Conservation (phyloP, 2,888 invertebrate genomes). For the Cepaea hortensis region DNA sequence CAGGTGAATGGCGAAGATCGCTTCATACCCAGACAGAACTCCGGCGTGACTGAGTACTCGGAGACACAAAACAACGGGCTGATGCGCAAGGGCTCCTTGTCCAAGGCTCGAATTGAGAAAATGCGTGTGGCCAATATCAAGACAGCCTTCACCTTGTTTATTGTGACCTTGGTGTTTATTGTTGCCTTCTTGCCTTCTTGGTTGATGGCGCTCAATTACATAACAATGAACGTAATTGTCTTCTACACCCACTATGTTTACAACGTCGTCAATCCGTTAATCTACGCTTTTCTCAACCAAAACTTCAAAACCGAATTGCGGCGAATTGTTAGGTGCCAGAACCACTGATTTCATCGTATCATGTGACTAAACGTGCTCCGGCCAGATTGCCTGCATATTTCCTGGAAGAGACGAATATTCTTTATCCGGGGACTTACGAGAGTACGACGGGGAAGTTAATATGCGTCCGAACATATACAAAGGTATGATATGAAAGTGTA, state of each 20-base stretch:
- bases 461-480: too few species aligned
- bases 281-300: conserved; percentile 53
- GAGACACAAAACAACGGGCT: conserved; percentile 42
- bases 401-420: too few species aligned
- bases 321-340: conserved; percentile 46
- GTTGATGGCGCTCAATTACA: conserved; percentile 69
- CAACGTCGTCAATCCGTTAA: conserved; percentile 66
- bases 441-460: too few species aligned
- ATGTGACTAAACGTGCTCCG: neutral
- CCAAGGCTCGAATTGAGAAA: conserved; percentile 56
- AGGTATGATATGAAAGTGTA: too few species aligned
- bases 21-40: conserved; percentile 32
- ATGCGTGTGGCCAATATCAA: conserved; percentile 72
- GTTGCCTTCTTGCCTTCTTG: conserved; percentile 74
- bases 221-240: conserved; percentile 66
- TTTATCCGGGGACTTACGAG: too few species aligned
- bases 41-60: conserved; percentile 15
- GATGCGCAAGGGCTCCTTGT: conserved; percentile 42
- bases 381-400: too few species aligned
- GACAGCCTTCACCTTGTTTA: conserved; percentile 75
- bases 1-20: conserved; percentile 54
- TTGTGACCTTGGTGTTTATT: conserved; percentile 74
- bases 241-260: conserved; percentile 75
- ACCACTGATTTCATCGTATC: neutral
- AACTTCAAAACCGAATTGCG: conserved; percentile 51